A percentile compares a stretch with the other conserved stretches of the same genome.
phyloP scores from a whole-genome alignment of 2,113 vertebrate genomes.

The Alectura lathami region DNA sequence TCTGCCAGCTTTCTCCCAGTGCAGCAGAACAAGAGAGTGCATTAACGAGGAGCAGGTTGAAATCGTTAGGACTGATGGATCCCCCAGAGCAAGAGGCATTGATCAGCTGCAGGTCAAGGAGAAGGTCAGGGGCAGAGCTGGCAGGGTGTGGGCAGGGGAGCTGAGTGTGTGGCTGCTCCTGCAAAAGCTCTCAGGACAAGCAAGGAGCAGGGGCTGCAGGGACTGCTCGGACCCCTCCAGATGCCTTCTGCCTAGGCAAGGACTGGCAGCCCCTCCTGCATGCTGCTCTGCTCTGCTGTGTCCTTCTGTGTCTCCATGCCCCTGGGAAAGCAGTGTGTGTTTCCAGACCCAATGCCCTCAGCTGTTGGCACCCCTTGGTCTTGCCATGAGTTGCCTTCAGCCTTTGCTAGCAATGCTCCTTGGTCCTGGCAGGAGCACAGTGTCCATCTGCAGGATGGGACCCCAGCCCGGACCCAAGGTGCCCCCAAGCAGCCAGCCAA shows the following conservation, averaged over 20 bases:
- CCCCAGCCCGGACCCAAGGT: neutral
- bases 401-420: no score
- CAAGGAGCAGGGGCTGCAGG: neutral
- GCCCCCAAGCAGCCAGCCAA: neutral
- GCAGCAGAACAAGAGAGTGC: neutral
- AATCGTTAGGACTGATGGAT: neutral
- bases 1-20: neutral
- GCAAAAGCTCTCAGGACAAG: neutral
- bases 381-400: no score
- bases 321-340: neutral
- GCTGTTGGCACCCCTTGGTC: neutral
- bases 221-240: neutral
- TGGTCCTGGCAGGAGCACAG: no score
- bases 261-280: neutral
- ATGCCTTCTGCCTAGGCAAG: neutral
- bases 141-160: neutral
- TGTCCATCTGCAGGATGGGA: neutral
- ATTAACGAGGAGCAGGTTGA: neutral
- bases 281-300: neutral
- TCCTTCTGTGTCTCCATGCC: no score
- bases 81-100: neutral
- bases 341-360: neutral
- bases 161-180: neutral
- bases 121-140: slow-evolving; percentile 24
- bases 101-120: neutral